Evolutionary conservation across 2,888 invertebrate species (phyloP), one percentile per base, ranked within the genome.

Genomic region (Catocala sponsa): DNA sequence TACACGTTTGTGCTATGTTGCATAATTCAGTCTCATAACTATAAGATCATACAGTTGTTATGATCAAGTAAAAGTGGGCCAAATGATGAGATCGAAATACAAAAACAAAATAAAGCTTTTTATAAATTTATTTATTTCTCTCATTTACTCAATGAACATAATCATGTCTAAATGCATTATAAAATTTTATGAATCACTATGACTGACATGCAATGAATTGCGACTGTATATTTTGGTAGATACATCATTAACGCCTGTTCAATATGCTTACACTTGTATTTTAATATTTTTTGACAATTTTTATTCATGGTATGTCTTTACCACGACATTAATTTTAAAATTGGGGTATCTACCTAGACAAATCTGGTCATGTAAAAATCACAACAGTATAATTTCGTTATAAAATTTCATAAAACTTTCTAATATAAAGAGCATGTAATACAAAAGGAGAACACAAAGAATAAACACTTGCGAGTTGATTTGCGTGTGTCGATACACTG

Each of bases 141-240:
- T 87, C 82, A 83, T 86, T 86, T 82, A 84, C 66, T 79, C 81
- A 87, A 90, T 88, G 89, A 90, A 87, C 88, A 89, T 81, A 83
- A 82, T 85, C 83, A 82, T 84, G 83, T 85, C 84, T 90, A 89
- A 89, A 89, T 89, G 88, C 89, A 83, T 85, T 86, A 89, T 82
- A 86, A 83, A 86, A 84, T 80, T 79, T 72, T 73, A 85, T 86
- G 82, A 79, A 82, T 78, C 81, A 82, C 74, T 73, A 76, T 84
- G 81, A 80, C 79, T 81, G 81, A 82, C 81, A 83, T 82, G 80
- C 79, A 80, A 80, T 81, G 78, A 76, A 76, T 72, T 82, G 78
- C 62, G 56, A 70, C 74, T 76, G 70, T 70, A 68, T 73, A 72
- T 72, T 78, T 63, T 51, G 53, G 50, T 70, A 71, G 68, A 69